Base-by-base conservation (phyloP, 1,140 invertebrate genomes). In the Homarus americanus region DNA sequence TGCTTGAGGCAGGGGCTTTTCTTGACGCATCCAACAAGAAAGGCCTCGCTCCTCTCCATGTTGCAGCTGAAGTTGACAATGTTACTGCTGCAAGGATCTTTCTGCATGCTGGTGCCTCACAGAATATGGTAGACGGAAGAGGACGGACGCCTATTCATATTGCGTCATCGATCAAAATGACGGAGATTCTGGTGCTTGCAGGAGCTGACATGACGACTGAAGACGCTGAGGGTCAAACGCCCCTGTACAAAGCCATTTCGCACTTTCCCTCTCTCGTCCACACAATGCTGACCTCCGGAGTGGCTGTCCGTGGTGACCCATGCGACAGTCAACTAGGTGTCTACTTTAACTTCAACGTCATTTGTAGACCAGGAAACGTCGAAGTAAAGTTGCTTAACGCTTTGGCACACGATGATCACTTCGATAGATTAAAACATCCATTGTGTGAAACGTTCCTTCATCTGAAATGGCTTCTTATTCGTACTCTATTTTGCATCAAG, bases 41-140 rank as follows among this genome's bases (percentile, higher is more conserved):
- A 93, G 97, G 97, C 0, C 98, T 98, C 93, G 97, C 97, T 0
- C 97, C 97, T 0, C 94, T 98, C 24, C 98, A 98, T 93, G 95
- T 98, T 66, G 97, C 97, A 7, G 97, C 97, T 7, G 94, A 82
- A 20, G 32, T 63, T 38, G 80, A 53, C 28, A 82, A 82, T 63
- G 53, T 66, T n/a, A 4, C 28, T 2, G 53, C 80, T 53, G 80
- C 36, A 63, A 63, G 53, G 24, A 32, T n/a, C 3, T n/a, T 82
- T 12, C 36, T 82, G 80, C 34, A 53, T 36, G 49, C 28, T 32
- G 53, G 53, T 1, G 53, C 53, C 4, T 58, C 53, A 24, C 53
- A 15, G 4, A 20, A 15, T 58, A 0, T 58, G 15, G 24, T 24
- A 15, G 53, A 58, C 53, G 20, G 4, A 15, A 15, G 5, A 58